Evolutionary conservation across 2,797 vertebrate species (phyloP).

Genomic region (Enoplosus armatus): DNA sequence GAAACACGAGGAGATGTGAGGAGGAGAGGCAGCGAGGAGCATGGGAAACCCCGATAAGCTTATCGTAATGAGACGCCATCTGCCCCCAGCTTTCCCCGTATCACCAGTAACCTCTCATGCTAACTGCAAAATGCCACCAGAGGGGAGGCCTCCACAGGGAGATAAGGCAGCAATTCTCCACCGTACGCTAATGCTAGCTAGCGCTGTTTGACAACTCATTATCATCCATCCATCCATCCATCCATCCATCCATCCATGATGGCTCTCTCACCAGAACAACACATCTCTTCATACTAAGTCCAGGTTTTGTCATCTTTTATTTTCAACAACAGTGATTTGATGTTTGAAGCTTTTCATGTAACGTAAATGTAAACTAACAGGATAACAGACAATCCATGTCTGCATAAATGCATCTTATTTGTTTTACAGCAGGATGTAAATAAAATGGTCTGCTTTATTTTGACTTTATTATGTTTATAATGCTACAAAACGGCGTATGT

Average conservation of each 20-base stretch:
- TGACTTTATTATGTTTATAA: too few species aligned
- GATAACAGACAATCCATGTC: too few species aligned
- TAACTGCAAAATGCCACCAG: constrained; percentile 37
- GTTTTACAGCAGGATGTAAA: background rate
- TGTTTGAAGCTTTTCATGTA: too few species aligned
- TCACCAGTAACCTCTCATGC: constrained; percentile 17
- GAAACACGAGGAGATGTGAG: constrained; percentile 12
- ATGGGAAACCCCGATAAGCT: constrained; percentile 66
- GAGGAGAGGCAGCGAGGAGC: constrained; percentile 37
- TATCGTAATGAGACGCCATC: constrained; percentile 45
- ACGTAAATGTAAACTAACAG: too few species aligned
- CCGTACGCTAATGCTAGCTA: constrained; percentile 11
- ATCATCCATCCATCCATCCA: constrained; percentile 10
- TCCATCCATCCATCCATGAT: background rate
- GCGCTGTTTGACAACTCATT: constrained; percentile 16
- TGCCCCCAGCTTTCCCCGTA: background rate
- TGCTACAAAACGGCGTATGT: too few species aligned
- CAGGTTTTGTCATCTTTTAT: too few species aligned
- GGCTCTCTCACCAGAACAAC: background rate
- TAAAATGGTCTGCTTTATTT: too few species aligned
- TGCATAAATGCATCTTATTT: background rate
- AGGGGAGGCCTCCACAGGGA: constrained; percentile 33
- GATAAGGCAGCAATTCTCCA: constrained; percentile 53
- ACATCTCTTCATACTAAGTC: background rate
- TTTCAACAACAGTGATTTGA: background rate